Base-by-base conservation (phyloP, 2,113 vertebrate species). In the Lagopus muta region DNA sequence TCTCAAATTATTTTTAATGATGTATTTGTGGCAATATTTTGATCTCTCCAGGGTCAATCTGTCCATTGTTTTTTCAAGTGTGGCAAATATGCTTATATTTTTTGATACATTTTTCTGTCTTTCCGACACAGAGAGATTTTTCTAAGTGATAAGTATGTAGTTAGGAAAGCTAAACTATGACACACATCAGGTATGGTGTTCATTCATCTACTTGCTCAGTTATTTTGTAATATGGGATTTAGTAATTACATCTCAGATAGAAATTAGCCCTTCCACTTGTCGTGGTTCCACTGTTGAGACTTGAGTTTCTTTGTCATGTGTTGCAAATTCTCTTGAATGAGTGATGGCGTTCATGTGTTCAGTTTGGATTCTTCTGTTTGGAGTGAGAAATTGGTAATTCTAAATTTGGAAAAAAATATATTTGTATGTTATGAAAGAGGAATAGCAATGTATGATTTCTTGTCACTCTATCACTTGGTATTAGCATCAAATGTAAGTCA, bases 11-110 rank as follows among this genome's bases (percentile, higher is more conserved):
- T 74, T 25, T 4, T 62, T 78, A 34, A 25, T 69, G 10, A 13
- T 34, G 1, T 10, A 32, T 75, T 65, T 8, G 18, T 64, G 19
- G 18, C 48, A 82, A 89, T 77, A 20, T 34, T 45, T 89, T 77
- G 7, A 61, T 5, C 6, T 5, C 2, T 74, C 3, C 14, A 66
- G 13, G 0, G 0, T 38, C 47, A 30, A 76, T 36, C 30, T 80
- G 8, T 50, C 20, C 24, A 16, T 73, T 47, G 14, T 61, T 47
- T 47, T 36, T 36, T 10, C 27, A 48, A 43, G 18, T 16, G 13
- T 61, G 34, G 25, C 19, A 73, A 19, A 25, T 43, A n/a, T 42
- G 50, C 13, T 22, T 73, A 16, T 73, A 25, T 24, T 30, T 55
- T 52, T 27, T n/a, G 11, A 30, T 57, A 55, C 5, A 42, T 42